Percentiles rank a stretch among this genome's conserved stretches.
Evolutionary conservation across 2,888 invertebrate species (phyloP).

Genomic region (Diaphora mendica): DNA sequence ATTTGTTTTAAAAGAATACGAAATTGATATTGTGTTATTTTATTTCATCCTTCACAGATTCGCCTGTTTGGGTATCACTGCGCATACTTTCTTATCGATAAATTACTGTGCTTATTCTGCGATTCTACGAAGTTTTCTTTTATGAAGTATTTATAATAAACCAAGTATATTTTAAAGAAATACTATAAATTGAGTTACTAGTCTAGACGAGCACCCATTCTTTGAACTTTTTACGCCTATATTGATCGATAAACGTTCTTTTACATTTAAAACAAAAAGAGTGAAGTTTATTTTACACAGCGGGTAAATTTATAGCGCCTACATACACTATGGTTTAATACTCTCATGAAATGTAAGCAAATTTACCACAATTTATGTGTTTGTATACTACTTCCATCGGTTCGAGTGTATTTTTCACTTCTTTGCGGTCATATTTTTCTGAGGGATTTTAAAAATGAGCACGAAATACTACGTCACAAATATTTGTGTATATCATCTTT

Average conservation of each 20-base stretch:
- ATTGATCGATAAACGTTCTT: neutral
- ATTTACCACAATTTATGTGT: constrained; percentile 4
- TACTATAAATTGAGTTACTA: neutral
- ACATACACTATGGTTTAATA: constrained; percentile 7
- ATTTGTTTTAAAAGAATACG: no score
- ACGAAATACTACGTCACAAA: neutral
- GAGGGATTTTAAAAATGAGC: neutral
- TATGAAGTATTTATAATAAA: neutral
- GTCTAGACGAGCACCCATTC: neutral
- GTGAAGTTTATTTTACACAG: constrained; percentile 16
- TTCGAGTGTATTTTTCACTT: neutral
- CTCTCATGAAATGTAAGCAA: constrained; percentile 7
- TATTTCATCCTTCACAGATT: neutral
- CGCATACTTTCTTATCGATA: neutral
- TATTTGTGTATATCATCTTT: neutral
- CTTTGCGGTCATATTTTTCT: neutral
- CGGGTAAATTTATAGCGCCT: constrained; percentile 6
- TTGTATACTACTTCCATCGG: constrained; percentile 3
- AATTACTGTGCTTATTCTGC: neutral
- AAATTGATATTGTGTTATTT: no score
- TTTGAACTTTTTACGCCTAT: neutral
- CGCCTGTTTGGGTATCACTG: neutral
- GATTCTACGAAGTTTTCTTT: neutral
- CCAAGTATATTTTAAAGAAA: neutral
- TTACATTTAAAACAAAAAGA: neutral